Percentiles rank a stretch among this genome's conserved stretches.
These are phyloP conservation scores for Andricus curvator DNA, from an alignment of 2,888 invertebrate genomes.

Conservation along the genomic window DNA sequence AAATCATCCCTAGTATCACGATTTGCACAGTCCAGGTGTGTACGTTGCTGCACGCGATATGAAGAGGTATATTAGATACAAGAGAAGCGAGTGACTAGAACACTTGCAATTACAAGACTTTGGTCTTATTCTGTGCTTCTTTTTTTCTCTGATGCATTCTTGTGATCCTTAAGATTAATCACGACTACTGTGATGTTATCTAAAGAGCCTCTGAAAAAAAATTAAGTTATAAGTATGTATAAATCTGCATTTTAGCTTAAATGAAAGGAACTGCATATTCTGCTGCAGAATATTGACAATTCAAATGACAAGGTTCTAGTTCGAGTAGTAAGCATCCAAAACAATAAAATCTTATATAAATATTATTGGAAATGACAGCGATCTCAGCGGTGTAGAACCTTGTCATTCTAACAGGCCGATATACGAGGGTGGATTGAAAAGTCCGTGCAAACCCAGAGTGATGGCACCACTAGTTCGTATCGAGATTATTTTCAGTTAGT, in stretches of 20 bases:
- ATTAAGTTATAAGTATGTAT: not conserved
- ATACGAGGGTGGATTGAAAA: too few species aligned
- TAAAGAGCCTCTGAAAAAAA: constrained; percentile 86
- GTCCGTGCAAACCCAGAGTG: too few species aligned
- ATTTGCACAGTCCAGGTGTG: not conserved
- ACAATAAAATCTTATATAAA: not conserved
- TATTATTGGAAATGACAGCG: not conserved
- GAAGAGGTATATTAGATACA: not conserved
- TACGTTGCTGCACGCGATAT: not conserved
- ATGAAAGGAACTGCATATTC: too few species aligned
- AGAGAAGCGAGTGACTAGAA: constrained; percentile 42
- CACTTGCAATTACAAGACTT: constrained; percentile 31
- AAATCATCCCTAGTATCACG: not conserved
- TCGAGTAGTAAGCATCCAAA: too few species aligned
- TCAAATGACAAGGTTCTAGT: too few species aligned
- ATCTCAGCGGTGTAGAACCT: too few species aligned
- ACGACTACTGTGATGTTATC: constrained; percentile 98
- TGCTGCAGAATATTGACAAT: too few species aligned
- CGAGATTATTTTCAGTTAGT: too few species aligned
- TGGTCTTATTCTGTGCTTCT: constrained; percentile 55
- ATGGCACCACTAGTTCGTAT: too few species aligned
- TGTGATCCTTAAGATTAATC: constrained; percentile 86
- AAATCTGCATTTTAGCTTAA: not conserved
- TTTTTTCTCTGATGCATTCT: constrained; percentile 61
- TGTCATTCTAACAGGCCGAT: too few species aligned